A percentile compares a stretch with the other conserved stretches of the same genome.
Evolutionary conservation across 2,797 vertebrate species (phyloP).

Genomic region (Lithobates pipiens): DNA sequence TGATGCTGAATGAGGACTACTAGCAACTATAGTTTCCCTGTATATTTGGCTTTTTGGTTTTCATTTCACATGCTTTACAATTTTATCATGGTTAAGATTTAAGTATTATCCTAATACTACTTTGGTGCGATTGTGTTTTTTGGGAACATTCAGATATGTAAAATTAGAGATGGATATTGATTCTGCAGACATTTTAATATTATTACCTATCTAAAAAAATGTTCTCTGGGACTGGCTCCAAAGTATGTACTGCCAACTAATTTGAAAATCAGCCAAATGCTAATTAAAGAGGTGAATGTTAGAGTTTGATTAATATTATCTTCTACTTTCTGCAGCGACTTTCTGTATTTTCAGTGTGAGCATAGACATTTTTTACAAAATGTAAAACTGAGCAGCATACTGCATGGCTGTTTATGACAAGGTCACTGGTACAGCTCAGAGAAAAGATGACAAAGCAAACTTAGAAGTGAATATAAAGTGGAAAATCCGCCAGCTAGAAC

Average conservation of each 20-base stretch:
- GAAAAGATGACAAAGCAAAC: neutral
- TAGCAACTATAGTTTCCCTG: no score
- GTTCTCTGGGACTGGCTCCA: neutral
- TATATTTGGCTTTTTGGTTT: neutral
- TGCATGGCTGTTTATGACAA: neutral
- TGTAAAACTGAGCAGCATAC: neutral
- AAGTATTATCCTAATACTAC: neutral
- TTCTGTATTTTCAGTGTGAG: neutral
- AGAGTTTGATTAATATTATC: neutral
- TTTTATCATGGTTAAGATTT: no score
- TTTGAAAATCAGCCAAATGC: slow-evolving; percentile 9
- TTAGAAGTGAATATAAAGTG: neutral
- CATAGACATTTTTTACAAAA: neutral
- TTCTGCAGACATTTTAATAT: neutral
- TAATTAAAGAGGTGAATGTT: neutral
- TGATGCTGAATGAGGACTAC: no score
- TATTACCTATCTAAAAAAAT: neutral
- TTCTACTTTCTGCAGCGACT: neutral
- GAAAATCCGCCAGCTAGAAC: neutral
- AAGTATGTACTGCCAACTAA: neutral
- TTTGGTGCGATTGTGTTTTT: neutral
- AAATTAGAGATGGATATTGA: neutral
- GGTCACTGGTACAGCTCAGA: neutral
- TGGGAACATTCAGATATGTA: neutral
- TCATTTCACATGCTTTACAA: neutral